Percentiles rank a stretch among this genome's conserved stretches.
phyloP scores from a whole-genome alignment of 2,888 invertebrate genomes.

The Himalopsyche tibetana region DNA sequence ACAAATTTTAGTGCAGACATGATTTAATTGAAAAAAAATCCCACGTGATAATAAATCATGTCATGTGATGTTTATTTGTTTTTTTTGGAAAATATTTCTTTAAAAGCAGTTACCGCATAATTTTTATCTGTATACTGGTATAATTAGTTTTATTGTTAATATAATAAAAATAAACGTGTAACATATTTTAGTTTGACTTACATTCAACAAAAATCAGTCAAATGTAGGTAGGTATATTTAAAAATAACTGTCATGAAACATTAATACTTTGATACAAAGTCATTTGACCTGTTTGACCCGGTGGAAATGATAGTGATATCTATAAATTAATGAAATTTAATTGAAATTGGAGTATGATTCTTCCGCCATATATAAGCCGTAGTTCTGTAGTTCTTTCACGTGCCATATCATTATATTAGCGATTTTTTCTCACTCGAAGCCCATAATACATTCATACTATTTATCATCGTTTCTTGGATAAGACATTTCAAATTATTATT shows the following conservation, averaged over 20 bases:
- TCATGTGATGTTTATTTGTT: background rate
- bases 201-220: background rate
- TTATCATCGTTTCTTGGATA: too few relatives aligned
- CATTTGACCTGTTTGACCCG: background rate
- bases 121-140: too few relatives aligned
- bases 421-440: too few relatives aligned
- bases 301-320: background rate
- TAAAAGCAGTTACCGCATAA: background rate
- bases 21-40: background rate
- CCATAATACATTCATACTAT: too few relatives aligned
- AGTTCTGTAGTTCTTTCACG: background rate
- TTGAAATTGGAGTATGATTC: background rate
- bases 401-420: background rate
- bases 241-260: background rate
- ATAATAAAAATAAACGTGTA: background rate
- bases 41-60: background rate
- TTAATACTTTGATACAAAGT: background rate
- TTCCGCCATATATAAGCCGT: background rate
- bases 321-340: background rate
- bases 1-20: background rate
- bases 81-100: background rate
- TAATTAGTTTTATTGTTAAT: background rate
- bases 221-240: background rate
- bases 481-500: too few relatives aligned
- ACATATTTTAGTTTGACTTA: slow-evolving; percentile 8